phyloP scores from a whole-genome alignment of 2,113 vertebrate genomes.

The Pituophis catenifer region DNA sequence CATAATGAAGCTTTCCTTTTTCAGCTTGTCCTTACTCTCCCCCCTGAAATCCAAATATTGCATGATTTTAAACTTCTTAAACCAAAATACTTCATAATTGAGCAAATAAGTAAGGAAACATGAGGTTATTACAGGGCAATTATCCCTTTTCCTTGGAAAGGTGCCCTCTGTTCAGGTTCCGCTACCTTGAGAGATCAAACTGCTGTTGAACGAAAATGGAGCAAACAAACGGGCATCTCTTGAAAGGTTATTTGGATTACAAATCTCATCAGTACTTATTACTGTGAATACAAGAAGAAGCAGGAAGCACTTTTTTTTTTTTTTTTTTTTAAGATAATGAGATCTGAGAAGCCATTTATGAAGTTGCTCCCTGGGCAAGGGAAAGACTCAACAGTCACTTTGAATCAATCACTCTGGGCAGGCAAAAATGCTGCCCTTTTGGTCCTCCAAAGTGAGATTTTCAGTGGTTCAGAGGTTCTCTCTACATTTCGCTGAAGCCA shows the following conservation, averaged over 20 bases:
- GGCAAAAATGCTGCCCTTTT: not conserved
- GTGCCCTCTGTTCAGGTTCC: not conserved
- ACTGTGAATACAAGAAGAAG: not conserved
- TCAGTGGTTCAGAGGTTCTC: not conserved
- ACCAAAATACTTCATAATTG: not conserved
- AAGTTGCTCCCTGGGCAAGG: not conserved
- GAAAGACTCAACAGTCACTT: not conserved
- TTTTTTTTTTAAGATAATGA: not conserved
- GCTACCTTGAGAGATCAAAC: not conserved
- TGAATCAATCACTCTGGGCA: not conserved
- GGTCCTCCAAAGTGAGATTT: not conserved
- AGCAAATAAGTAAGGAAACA: not conserved
- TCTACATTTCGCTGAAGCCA: not conserved
- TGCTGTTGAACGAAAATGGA: not conserved
- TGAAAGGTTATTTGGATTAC: not conserved
- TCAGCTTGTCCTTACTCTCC: not conserved
- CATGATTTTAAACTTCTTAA: not conserved
- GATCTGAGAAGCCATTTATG: not conserved
- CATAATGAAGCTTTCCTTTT: not conserved
- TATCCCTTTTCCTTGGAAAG: not conserved
- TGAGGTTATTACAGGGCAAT: not conserved
- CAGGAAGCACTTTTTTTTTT: not conserved
- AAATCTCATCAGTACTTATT: not conserved
- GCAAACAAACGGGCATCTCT: not conserved
- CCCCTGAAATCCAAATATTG: not conserved